These are phyloP conservation scores for Schizothorax lantsangensis DNA, from an alignment of 2,797 vertebrate genomes.

Conservation along the genomic window DNA sequence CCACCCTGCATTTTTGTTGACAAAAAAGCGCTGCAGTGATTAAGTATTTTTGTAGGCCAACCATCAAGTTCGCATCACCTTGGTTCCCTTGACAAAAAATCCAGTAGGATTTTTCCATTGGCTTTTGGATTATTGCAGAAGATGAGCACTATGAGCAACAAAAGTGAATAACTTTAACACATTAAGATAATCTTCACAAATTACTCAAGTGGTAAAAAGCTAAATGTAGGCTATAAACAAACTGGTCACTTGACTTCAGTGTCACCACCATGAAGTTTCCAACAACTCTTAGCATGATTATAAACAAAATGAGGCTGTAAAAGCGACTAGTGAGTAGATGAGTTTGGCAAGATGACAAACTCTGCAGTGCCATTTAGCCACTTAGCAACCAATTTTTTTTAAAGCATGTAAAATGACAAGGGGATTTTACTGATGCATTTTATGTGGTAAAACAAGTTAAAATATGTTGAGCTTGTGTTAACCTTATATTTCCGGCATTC, in stretches of 20 bases:
- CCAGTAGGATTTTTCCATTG: neutral
- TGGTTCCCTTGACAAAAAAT: too few species aligned
- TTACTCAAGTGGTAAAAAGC: neutral
- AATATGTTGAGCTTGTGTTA: neutral
- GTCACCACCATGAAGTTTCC: neutral
- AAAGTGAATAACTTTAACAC: neutral
- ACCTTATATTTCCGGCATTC: neutral
- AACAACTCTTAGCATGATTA: neutral
- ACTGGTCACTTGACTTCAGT: neutral
- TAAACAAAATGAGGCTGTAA: neutral
- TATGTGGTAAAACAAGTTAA: neutral
- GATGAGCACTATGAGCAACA: neutral
- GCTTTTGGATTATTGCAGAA: neutral
- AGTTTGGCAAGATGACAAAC: neutral
- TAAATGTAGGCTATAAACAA: neutral
- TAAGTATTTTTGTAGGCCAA: neutral
- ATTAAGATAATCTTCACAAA: neutral
- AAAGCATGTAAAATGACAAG: neutral
- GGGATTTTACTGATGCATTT: neutral
- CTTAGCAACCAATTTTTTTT: neutral
- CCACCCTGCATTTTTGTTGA: neutral
- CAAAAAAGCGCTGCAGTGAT: neutral
- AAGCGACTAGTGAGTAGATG: neutral
- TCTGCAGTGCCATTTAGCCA: neutral
- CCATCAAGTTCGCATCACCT: neutral